Conservation (phyloP, 2,113 vertebrate genomes). For the Oncorhynchus masou region DNA sequence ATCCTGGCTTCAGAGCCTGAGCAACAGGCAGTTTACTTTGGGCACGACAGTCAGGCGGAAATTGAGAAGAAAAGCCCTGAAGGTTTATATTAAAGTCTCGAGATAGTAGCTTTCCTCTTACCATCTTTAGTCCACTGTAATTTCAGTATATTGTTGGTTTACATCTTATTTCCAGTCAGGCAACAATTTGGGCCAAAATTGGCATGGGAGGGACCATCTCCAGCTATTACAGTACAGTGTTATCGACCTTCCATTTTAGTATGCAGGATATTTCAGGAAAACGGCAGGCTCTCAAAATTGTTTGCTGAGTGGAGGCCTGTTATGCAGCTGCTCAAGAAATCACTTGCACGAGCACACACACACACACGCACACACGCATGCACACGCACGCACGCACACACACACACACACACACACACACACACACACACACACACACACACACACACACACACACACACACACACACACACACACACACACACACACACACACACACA, state of each 20-base stretch:
- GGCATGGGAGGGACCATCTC: conserved; percentile 38
- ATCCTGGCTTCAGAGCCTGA: no score
- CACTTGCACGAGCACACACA: conserved; percentile 25
- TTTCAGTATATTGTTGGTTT: conserved; percentile 4
- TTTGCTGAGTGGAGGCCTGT: conserved; percentile 35
- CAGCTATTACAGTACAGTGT: conserved; percentile 54
- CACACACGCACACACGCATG: conserved; percentile 12
- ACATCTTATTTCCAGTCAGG: conserved; percentile 43
- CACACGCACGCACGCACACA: conserved; percentile 16
- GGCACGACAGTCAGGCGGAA: no score
- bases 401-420: conserved; percentile 18
- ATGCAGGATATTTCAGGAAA: conserved; percentile 36
- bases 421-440: conserved; percentile 15
- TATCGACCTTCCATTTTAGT: conserved; percentile 61
- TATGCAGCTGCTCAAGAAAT: conserved; percentile 33
- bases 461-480: conserved; percentile 16
- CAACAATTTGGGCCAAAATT: conserved; percentile 35
- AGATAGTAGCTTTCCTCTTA: neutral
- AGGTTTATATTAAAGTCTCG: neutral
- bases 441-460: conserved; percentile 9
- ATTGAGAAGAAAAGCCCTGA: no score
- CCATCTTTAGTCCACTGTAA: neutral
- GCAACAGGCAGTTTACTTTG: no score
- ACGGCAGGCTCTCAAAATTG: conserved; percentile 38
- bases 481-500: conserved; percentile 22